Evolutionary conservation across 2,888 invertebrate species (phyloP).

Genomic region (Meghimatium bilineatum): DNA sequence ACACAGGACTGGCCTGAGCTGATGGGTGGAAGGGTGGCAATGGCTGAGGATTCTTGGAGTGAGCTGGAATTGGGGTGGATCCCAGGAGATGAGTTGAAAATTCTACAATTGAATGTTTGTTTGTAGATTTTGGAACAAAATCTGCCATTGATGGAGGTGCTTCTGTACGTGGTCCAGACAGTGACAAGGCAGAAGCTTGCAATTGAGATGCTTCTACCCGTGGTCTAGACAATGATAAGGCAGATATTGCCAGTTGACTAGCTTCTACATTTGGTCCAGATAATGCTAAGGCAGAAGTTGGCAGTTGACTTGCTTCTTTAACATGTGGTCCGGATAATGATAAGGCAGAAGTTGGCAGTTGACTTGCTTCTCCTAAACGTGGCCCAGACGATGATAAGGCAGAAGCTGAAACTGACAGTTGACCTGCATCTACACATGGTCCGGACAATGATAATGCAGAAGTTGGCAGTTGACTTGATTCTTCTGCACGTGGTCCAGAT

Average conservation of each 20-base stretch:
- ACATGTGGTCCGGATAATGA: too few species aligned
- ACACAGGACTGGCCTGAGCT: conserved; percentile 29
- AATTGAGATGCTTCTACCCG: neutral
- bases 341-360: neutral
- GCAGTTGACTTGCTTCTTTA: neutral
- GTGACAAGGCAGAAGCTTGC: neutral
- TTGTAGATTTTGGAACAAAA: conserved; percentile 28
- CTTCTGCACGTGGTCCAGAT: neutral
- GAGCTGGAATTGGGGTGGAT: conserved; percentile 43
- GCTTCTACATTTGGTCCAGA: neutral
- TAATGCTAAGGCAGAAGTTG: neutral
- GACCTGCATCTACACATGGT: neutral
- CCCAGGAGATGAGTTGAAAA: neutral
- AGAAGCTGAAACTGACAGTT: neutral
- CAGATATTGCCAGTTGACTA: neutral
- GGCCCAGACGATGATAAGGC: too few species aligned
- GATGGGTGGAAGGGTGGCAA: conserved; percentile 50
- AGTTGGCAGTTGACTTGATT: neutral
- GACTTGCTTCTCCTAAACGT: too few species aligned
- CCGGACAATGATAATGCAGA: neutral
- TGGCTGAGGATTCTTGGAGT: conserved; percentile 43
- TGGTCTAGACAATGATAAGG: too few species aligned
- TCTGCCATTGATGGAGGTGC: neutral
- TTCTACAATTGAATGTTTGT: neutral
- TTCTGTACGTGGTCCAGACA: neutral